phyloP scores from a whole-genome alignment of 92 coral and sea anemone genomes.

The Heteractis magnifica region DNA sequence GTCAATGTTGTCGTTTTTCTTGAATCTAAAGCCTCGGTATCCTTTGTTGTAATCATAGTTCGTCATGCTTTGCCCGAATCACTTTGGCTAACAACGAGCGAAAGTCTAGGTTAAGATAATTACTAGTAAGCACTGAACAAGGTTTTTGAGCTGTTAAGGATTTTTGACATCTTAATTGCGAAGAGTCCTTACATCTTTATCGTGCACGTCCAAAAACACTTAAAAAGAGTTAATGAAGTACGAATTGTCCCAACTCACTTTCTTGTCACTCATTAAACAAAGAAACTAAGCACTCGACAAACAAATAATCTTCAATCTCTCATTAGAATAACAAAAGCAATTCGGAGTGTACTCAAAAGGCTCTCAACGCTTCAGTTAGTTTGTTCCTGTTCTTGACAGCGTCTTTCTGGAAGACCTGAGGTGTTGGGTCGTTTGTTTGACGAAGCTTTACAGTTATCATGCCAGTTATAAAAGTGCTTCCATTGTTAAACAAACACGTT shows the following conservation, averaged over 20 bases:
- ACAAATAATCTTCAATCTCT: constrained; percentile 7
- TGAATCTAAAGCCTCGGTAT: constrained; percentile 70
- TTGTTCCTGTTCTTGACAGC: background rate
- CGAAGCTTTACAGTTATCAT: too few species aligned
- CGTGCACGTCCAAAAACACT: background rate
- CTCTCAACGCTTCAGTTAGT: background rate
- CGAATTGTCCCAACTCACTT: background rate
- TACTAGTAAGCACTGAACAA: background rate
- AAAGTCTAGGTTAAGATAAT: background rate
- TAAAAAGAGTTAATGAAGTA: constrained; percentile 18
- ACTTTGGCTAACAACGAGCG: background rate
- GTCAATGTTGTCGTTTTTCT: constrained; percentile 63
- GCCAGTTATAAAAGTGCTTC: too few species aligned
- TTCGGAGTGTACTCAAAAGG: background rate
- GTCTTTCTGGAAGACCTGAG: background rate
- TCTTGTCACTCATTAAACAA: background rate
- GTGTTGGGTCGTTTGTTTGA: too few species aligned
- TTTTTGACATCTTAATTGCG: background rate
- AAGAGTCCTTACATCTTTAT: background rate
- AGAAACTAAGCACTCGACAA: constrained; percentile 11
- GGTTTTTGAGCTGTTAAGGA: too few species aligned
- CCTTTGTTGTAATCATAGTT: constrained; percentile 81
- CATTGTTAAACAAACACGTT: too few species aligned
- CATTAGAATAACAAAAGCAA: constrained; percentile 7
- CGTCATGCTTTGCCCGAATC: constrained; percentile 35